phyloP scores from a whole-genome alignment of 2,113 vertebrate genomes.

The Scortum barcoo region DNA sequence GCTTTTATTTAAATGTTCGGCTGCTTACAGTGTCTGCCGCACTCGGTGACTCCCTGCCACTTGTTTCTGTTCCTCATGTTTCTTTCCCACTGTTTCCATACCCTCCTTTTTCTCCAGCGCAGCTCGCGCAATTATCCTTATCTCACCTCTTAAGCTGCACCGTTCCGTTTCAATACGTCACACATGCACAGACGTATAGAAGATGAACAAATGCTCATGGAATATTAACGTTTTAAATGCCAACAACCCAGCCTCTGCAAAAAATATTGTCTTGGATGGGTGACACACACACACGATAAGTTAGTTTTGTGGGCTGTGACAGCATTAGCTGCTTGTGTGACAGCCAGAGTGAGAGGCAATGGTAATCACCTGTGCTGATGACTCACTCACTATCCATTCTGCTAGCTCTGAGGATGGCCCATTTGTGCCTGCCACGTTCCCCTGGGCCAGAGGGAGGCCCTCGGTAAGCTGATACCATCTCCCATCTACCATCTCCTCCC shows the following conservation, averaged over 20 bases:
- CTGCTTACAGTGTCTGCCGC: conserved; percentile 23
- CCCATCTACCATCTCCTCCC: conserved; percentile 36
- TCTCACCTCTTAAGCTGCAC: conserved; percentile 24
- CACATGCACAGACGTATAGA: neutral
- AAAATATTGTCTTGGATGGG: neutral
- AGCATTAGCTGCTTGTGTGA: conserved; percentile 43
- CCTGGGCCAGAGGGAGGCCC: conserved; percentile 63
- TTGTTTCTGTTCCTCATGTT: conserved; percentile 33
- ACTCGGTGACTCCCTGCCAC: conserved; percentile 16
- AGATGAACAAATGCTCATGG: conserved; percentile 6
- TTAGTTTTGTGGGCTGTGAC: conserved; percentile 24
- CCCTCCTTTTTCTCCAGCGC: conserved; percentile 2
- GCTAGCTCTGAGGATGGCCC: conserved; percentile 48
- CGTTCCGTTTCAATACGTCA: conserved; percentile 11
- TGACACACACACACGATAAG: neutral
- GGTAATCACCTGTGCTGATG: conserved; percentile 63
- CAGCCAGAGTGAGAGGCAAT: conserved; percentile 35
- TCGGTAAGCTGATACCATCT: conserved; percentile 61
- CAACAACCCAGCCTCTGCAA: conserved; percentile 10
- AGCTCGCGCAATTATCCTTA: conserved; percentile 30
- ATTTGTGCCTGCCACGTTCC: conserved; percentile 57
- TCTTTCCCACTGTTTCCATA: conserved; percentile 26
- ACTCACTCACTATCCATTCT: conserved; percentile 62
- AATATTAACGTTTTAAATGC: conserved; percentile 10
- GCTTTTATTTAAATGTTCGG: conserved; percentile 42